phyloP scores from a whole-genome alignment of 2,113 vertebrate genomes.

The Syrmaticus mikado region DNA sequence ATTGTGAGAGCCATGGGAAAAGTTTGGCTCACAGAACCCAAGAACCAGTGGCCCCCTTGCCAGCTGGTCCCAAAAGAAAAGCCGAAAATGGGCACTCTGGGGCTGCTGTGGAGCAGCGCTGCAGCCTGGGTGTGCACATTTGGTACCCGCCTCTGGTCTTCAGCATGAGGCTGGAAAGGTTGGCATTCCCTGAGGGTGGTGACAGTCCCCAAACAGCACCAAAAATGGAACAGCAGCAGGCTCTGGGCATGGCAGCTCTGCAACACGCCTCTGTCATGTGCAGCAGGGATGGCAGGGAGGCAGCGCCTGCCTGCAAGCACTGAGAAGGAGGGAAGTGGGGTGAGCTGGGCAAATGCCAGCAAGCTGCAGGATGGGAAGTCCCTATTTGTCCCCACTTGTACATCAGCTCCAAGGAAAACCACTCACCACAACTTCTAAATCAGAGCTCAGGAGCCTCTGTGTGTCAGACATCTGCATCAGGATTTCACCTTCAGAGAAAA shows the following conservation, averaged over 20 bases:
- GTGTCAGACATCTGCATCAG: constrained; percentile 89
- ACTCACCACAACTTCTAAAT: constrained; percentile 90
- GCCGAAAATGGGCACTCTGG: not conserved
- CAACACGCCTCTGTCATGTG: not conserved
- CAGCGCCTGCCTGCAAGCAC: not conserved
- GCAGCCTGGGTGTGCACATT: not conserved
- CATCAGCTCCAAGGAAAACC: not conserved
- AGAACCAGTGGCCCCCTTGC: not conserved
- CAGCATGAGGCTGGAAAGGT: not conserved
- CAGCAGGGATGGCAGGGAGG: not conserved
- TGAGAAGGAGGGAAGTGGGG: not conserved
- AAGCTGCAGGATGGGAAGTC: not conserved
- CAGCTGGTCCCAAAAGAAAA: not conserved
- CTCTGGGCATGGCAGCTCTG: not conserved
- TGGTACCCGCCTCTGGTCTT: not conserved
- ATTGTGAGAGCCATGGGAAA: not conserved
- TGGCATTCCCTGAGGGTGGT: not conserved
- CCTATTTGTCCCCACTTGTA: not conserved
- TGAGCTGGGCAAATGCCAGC: fast-evolving
- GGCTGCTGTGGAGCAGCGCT: not conserved
- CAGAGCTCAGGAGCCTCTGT: constrained; percentile 85
- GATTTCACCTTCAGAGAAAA: constrained; percentile 83
- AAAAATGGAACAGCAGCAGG: not conserved
- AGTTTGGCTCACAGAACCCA: not conserved
- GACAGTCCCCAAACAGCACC: not conserved